Conservation (phyloP, 2,797 vertebrate genomes). For the Tiaroga cobitis region DNA sequence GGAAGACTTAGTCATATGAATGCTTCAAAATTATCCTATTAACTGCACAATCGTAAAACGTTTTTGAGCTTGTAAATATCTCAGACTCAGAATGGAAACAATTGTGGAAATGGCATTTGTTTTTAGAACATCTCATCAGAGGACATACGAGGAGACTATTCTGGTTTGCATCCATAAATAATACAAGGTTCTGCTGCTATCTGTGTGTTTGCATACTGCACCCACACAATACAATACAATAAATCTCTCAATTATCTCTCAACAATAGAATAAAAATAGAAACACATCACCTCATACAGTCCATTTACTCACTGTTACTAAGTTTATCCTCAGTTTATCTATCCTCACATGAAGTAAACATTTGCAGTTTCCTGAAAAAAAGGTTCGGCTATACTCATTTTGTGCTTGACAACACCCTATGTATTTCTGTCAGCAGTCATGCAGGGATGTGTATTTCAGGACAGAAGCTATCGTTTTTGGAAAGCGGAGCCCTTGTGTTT, state of each 20-base stretch:
- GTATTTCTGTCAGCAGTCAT: slow-evolving; percentile 22
- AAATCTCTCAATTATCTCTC: slow-evolving; percentile 14
- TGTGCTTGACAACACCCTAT: slow-evolving; percentile 25
- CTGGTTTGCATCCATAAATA: slow-evolving; percentile 31
- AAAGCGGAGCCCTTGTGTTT: slow-evolving; percentile 17
- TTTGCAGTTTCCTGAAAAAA: slow-evolving; percentile 30
- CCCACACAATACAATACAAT: not conserved
- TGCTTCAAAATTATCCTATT: slow-evolving; percentile 19
- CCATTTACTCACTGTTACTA: slow-evolving; percentile 6
- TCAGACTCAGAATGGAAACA: slow-evolving; percentile 29
- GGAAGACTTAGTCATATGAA: not conserved
- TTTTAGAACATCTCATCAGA: slow-evolving; percentile 9
- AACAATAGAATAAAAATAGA: slow-evolving; percentile 36
- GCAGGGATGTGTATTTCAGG: slow-evolving; percentile 7
- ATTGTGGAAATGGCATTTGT: slow-evolving; percentile 32
- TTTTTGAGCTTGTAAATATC: slow-evolving; percentile 1
- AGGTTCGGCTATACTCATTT: not conserved
- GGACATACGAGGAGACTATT: slow-evolving; percentile 14
- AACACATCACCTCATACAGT: not conserved
- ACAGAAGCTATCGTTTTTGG: slow-evolving; percentile 14
- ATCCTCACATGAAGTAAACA: slow-evolving; percentile 2
- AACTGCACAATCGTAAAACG: not conserved
- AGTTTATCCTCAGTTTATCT: slow-evolving; percentile 17
- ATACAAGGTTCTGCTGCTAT: not conserved
- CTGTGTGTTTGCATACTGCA: not conserved